Conservation (phyloP, 2,888 invertebrate species). For the Caenorhabditis sp. region DNA sequence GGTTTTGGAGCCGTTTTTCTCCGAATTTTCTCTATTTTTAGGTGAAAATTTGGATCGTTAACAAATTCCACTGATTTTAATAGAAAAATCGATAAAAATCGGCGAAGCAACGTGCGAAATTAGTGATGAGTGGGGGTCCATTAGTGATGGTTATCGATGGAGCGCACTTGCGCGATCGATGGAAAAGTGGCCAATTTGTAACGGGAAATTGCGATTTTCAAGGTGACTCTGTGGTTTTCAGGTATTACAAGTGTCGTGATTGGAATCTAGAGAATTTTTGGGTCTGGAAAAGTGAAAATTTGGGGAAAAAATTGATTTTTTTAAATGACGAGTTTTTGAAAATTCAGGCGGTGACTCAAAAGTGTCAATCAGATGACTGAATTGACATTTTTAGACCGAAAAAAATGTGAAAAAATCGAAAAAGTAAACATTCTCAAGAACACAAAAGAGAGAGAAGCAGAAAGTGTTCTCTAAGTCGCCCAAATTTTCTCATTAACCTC, state of each 20-base stretch:
- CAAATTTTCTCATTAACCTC: conserved; percentile 11
- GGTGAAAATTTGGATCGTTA: neutral
- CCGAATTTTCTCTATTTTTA: neutral
- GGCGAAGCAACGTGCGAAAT: conserved; percentile 13
- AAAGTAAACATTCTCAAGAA: conserved; percentile 1
- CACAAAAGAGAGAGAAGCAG: conserved; percentile 11
- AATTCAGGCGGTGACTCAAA: no score
- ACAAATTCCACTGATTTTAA: no score
- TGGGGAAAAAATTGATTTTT: no score
- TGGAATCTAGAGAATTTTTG: neutral
- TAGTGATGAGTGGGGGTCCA: conserved; percentile 41
- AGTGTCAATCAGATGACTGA: no score
- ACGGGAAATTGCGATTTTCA: neutral
- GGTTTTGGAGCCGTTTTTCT: neutral
- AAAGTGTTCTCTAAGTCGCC: neutral
- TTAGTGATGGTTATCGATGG: conserved; percentile 38
- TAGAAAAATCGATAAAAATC: conserved; percentile 30
- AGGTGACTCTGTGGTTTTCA: neutral
- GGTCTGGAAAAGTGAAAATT: neutral
- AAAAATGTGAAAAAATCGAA: conserved; percentile 1
- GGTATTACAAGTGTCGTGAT: neutral
- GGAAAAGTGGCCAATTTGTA: neutral
- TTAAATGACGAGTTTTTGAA: no score
- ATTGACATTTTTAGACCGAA: no score
- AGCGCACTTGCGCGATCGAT: conserved; percentile 54